These are phyloP conservation scores for Lasiommata megera DNA, from an alignment of 2,888 invertebrate genomes.

Conservation along the genomic window DNA sequence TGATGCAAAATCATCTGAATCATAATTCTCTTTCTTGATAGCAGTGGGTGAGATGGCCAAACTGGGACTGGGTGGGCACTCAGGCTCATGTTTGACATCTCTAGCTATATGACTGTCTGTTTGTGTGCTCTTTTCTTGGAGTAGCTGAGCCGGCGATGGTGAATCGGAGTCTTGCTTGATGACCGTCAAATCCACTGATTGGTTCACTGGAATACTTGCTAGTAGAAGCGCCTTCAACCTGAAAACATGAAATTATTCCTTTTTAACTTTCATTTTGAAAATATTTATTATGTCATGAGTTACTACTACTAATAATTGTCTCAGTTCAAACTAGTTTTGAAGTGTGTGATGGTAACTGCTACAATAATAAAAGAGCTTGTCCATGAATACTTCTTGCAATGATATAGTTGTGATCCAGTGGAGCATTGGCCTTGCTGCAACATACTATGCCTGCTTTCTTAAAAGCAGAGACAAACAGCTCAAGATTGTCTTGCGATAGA, in stretches of 20 bases:
- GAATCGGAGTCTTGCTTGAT: slow-evolving; percentile 45
- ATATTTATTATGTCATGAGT: too few relatives aligned
- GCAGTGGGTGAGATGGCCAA: slow-evolving; percentile 30
- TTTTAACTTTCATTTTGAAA: neutral
- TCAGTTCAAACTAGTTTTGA: too few relatives aligned
- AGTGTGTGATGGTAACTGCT: too few relatives aligned
- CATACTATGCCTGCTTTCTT: too few relatives aligned
- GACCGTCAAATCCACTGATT: slow-evolving; percentile 48
- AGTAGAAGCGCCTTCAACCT: slow-evolving; percentile 17
- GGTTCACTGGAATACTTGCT: slow-evolving; percentile 8
- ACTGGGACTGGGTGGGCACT: neutral
- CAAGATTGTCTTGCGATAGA: too few relatives aligned
- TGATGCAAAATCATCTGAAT: slow-evolving; percentile 38
- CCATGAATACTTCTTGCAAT: too few relatives aligned
- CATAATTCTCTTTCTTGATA: slow-evolving; percentile 51
- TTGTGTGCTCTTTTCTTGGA: slow-evolving; percentile 53
- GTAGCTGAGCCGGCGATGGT: slow-evolving; percentile 28
- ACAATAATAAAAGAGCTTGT: too few relatives aligned
- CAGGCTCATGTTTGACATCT: slow-evolving; percentile 52
- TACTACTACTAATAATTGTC: too few relatives aligned
- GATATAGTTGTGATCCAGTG: too few relatives aligned
- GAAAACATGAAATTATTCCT: neutral
- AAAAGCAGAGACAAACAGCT: too few relatives aligned
- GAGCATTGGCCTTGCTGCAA: too few relatives aligned
- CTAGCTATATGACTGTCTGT: slow-evolving; percentile 43